phyloP scores from a whole-genome alignment of 2,888 invertebrate genomes.

The Polietes domitor region DNA sequence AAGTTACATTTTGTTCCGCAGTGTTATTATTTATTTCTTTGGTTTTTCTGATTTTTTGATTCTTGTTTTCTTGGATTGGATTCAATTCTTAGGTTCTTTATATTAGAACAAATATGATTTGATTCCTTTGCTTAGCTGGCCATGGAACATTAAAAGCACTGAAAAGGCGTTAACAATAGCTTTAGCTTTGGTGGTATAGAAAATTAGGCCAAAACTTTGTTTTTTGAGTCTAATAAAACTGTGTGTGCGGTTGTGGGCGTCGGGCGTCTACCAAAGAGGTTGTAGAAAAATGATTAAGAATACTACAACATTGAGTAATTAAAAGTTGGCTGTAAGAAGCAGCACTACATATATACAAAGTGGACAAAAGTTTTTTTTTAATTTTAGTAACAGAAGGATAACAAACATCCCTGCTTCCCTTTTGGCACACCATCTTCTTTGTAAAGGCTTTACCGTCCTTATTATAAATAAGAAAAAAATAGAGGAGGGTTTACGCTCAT shows the following conservation, averaged over 20 bases:
- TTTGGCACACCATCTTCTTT: not conserved
- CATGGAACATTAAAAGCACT: not conserved
- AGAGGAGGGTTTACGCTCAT: not conserved
- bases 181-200: constrained; percentile 31
- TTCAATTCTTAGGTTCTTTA: no score
- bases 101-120: no score
- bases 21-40: no score
- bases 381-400: not conserved
- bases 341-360: not conserved
- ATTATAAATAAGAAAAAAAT: constrained; percentile 6
- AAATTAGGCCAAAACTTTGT: constrained; percentile 66
- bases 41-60: no score
- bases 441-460: not conserved
- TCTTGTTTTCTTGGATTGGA: no score
- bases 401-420: not conserved
- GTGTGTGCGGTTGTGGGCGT: not conserved
- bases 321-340: constrained; percentile 51
- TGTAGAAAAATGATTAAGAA: constrained; percentile 51
- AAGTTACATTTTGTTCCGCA: no score
- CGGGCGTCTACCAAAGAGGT: constrained; percentile 40
- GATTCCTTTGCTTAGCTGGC: constrained; percentile 32
- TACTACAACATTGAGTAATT: constrained; percentile 62
- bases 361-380: constrained; percentile 2
- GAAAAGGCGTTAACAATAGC: constrained; percentile 62
- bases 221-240: constrained; percentile 63